These are phyloP conservation scores for Galaxias olidus DNA, from an alignment of 2,797 vertebrate genomes.

Conservation along the genomic window DNA sequence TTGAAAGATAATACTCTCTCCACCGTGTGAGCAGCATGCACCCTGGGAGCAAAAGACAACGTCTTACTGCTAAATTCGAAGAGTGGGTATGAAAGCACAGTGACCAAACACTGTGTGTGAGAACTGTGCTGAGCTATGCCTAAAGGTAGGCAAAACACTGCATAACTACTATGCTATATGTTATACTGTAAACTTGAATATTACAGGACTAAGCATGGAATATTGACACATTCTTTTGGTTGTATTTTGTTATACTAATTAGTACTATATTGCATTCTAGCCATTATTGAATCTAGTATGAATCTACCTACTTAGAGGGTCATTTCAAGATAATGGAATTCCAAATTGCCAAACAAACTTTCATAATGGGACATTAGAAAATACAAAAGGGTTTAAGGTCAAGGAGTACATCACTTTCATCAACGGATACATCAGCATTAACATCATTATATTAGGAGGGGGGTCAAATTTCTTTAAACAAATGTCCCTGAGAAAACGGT, in stretches of 20 bases:
- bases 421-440: conserved; percentile 17
- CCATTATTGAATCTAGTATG: conserved; percentile 21
- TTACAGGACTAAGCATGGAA: conserved; percentile 19
- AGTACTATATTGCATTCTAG: conserved; percentile 14
- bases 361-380: conserved; percentile 55
- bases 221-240: conserved; percentile 18
- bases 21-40: conserved; percentile 27
- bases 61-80: conserved; percentile 75
- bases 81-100: conserved; percentile 71
- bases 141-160: conserved; percentile 51
- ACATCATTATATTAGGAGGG: conserved; percentile 30
- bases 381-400: conserved; percentile 39
- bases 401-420: conserved; percentile 14
- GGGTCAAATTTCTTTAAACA: conserved; percentile 48
- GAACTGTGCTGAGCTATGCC: conserved; percentile 46
- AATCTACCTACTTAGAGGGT: neutral
- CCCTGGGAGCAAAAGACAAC: conserved; percentile 38
- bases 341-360: conserved; percentile 26
- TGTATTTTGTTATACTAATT: conserved; percentile 20
- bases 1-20: conserved; percentile 31
- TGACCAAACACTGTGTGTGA: conserved; percentile 58
- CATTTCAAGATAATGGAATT: conserved; percentile 22
- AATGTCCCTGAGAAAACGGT: conserved; percentile 71
- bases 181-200: neutral
- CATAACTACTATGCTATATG: conserved; percentile 47